Base-by-base conservation (phyloP, 2,797 vertebrate genomes). In the Sphenopsis melanotis region DNA sequence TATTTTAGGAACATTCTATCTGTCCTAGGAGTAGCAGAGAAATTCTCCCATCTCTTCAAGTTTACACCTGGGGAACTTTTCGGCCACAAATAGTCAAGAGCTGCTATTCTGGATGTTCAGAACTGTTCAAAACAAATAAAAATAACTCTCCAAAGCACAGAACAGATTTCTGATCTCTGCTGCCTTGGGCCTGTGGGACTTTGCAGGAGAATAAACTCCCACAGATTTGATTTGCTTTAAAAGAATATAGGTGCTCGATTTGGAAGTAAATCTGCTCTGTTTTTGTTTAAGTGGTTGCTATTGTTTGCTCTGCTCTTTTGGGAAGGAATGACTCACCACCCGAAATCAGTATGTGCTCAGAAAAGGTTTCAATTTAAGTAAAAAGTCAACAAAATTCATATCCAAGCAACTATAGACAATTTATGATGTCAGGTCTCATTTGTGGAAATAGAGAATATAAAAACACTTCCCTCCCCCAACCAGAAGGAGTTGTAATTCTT, bases 291-390 rank as follows among this genome's bases (percentile, higher is more conserved):
- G 55, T 49, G 47, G 74, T 82, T 93, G 88, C 92, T 93, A 32
- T 90, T 93, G 88, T 95, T 95, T 92, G 70, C 76, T 75, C 37
- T 90, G 85, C 50, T 79, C 41, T 75, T 93, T 64, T n/a, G 56
- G 56, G 42, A 66, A 32, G 46, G 63, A 80, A 36, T 96, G 95
- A 96, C 44, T 96, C 96, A 95, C 71, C 26, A 20, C 92, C 89
- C 82, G 78, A 65, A 80, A 61, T 56, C 2, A 0, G 78, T 57
- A 15, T 6, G 47, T 79, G 82, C 92, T 69, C 71, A 69, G 15
- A 24, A 88, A 80, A 39, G 27, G 59, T 52, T 84, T 76, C 74
- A 37, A 30, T 71, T 68, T 56, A 64, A 70, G 60, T 80, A 52
- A 72, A 59, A 79, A 82, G 74, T 52, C 86, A 89, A 79, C 83